Base-by-base conservation (phyloP, 2,797 vertebrate genomes). In the Chromis chromis region DNA sequence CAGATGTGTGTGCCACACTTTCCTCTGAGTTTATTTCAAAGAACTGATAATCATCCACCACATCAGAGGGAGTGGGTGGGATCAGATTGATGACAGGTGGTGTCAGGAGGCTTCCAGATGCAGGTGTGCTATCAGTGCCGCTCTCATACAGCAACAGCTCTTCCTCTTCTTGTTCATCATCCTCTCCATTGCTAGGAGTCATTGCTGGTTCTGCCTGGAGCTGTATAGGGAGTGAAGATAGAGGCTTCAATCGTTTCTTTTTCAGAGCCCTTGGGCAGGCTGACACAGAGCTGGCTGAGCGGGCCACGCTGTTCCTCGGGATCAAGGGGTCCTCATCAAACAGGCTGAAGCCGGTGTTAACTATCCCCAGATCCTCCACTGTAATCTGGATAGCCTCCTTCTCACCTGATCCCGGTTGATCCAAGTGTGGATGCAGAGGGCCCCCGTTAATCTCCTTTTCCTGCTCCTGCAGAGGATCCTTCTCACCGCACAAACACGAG, bases 51-150 rank as follows among this genome's bases (percentile, higher is more conserved):
- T 93, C 88, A 1, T 86, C 79, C 2, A 90, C 70, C 2, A 90
- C 59, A 21, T 93, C 92, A 5, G 88, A 93, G 63, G 91, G 92
- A 17, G 89, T 93, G 59, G 92, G 93, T 28, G 93, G 93, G 59
- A 93, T 94, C 53, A 95, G 81, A 64, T 95, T 91, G 69, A 96
- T 95, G 57, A 86, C 73, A 9, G 94, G 95, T 28, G 78, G 81
- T 27, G 65, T 85, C 40, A 88, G 83, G 67, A 90, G 65, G 65
- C 70, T 84, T 39, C 67, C 77, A 7, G 84, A 78, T 16, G 84
- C 70, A 40, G 39, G 55, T 4, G 13, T 21, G 55, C 64, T 46
- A 17, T 74, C 58, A 3, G 58, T 80, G 36, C 56, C 65, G 3
- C 78, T 84, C 6, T 81, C 81, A 59, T 79, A 88, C 60, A 86